Evolutionary conservation across 2,888 invertebrate genomes (phyloP).

Genomic region (Parelbella ahira): DNA sequence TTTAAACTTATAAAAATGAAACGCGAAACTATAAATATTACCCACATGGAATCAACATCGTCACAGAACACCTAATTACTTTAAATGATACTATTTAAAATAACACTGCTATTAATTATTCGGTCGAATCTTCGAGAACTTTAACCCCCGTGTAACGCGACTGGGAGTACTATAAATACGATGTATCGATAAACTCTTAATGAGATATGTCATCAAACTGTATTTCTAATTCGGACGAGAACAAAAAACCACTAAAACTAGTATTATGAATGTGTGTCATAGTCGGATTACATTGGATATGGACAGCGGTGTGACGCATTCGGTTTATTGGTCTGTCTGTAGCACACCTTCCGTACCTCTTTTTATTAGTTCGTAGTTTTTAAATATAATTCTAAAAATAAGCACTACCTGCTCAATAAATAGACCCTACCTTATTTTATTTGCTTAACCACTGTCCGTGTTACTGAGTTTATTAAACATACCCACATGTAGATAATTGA

Average conservation of each 20-base stretch:
- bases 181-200: slow-evolving; percentile 3
- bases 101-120: too few species aligned
- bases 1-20: too few species aligned
- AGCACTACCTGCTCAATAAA: too few species aligned
- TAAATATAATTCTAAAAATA: too few species aligned
- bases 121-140: not conserved
- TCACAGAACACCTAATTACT: too few species aligned
- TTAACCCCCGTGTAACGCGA: not conserved
- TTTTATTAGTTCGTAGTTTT: not conserved
- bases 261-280: slow-evolving; percentile 15
- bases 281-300: slow-evolving; percentile 15
- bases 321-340: slow-evolving; percentile 7
- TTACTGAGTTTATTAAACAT: too few species aligned
- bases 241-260: slow-evolving; percentile 13
- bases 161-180: slow-evolving; percentile 7
- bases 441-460: too few species aligned
- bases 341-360: slow-evolving; percentile 13
- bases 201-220: slow-evolving; percentile 7
- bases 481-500: too few species aligned
- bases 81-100: too few species aligned
- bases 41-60: too few species aligned
- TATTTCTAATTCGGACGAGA: slow-evolving; percentile 14
- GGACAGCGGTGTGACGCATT: slow-evolving; percentile 11
- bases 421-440: too few species aligned
- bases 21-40: too few species aligned